Conservation (phyloP, 2,797 vertebrate species). For the Tiaroga cobitis region DNA sequence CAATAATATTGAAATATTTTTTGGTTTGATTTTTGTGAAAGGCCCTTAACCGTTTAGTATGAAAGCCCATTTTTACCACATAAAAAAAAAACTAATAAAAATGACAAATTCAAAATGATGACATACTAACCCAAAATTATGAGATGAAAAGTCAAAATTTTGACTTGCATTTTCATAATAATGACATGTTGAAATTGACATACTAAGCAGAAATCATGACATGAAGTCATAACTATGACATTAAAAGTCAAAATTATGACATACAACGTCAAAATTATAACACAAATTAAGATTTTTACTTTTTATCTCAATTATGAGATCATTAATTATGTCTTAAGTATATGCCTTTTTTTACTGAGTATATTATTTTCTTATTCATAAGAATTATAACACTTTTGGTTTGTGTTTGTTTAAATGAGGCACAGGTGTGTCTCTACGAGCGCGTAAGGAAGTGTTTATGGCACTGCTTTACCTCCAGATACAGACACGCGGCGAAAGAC, state of each 20-base stretch:
- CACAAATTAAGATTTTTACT: too few species aligned
- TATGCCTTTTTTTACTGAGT: too few species aligned
- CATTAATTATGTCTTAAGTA: too few species aligned
- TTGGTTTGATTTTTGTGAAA: background rate
- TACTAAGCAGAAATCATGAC: background rate
- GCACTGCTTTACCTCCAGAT: slow-evolving; percentile 74
- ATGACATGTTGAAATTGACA: background rate
- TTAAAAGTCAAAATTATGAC: too few species aligned
- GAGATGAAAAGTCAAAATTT: too few species aligned
- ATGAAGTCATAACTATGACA: background rate
- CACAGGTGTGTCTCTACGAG: background rate
- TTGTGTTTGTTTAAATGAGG: background rate
- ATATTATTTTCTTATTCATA: background rate
- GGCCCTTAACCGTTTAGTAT: too few species aligned
- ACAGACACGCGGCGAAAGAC: slow-evolving; percentile 74
- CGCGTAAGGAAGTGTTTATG: background rate
- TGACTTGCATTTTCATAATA: too few species aligned
- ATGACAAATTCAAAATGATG: too few species aligned
- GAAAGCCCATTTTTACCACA: background rate
- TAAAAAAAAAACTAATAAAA: background rate
- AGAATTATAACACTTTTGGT: too few species aligned
- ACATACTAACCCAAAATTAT: too few species aligned
- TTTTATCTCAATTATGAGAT: background rate
- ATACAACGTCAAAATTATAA: too few species aligned
- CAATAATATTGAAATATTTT: background rate